Conservation (phyloP, 2,113 vertebrate species). For the Hypomesus transpacificus region DNA sequence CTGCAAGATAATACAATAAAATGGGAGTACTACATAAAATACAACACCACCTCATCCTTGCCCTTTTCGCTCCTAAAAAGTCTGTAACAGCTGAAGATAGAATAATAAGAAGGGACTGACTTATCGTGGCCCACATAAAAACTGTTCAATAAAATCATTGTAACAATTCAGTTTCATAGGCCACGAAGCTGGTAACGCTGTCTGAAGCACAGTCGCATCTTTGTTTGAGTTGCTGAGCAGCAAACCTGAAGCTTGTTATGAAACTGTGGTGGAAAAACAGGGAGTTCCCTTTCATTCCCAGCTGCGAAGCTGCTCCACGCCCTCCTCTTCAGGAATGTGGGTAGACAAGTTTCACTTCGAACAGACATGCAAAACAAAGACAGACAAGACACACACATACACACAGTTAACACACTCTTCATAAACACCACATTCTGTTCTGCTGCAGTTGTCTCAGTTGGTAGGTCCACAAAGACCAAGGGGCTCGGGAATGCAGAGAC, state of each 20-base stretch:
- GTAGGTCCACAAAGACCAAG: conserved; percentile 23
- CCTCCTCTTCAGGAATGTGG: conserved; percentile 49
- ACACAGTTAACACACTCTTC: conserved; percentile 28
- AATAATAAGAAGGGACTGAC: too few relatives aligned
- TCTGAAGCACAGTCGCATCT: conserved; percentile 38
- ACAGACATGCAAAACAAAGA: not conserved
- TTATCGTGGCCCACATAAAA: not conserved
- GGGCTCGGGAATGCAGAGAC: conserved; percentile 55
- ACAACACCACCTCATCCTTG: too few relatives aligned
- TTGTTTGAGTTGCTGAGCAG: conserved; percentile 41
- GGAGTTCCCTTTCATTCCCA: conserved; percentile 44
- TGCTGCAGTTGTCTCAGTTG: conserved; percentile 35
- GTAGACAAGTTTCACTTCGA: conserved; percentile 49
- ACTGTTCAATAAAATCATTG: not conserved
- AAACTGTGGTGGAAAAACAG: conserved; percentile 63
- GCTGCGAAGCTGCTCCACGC: conserved; percentile 10
- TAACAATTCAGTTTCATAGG: not conserved
- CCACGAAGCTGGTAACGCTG: not conserved
- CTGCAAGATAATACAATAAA: too few relatives aligned
- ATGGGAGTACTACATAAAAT: too few relatives aligned
- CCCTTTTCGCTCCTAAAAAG: too few relatives aligned
- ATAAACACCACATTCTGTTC: conserved; percentile 24
- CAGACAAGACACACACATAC: conserved; percentile 19
- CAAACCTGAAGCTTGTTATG: conserved; percentile 55
- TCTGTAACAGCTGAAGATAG: too few relatives aligned